Base-by-base conservation (phyloP, 2,113 vertebrate species). In the Alectura lathami region DNA sequence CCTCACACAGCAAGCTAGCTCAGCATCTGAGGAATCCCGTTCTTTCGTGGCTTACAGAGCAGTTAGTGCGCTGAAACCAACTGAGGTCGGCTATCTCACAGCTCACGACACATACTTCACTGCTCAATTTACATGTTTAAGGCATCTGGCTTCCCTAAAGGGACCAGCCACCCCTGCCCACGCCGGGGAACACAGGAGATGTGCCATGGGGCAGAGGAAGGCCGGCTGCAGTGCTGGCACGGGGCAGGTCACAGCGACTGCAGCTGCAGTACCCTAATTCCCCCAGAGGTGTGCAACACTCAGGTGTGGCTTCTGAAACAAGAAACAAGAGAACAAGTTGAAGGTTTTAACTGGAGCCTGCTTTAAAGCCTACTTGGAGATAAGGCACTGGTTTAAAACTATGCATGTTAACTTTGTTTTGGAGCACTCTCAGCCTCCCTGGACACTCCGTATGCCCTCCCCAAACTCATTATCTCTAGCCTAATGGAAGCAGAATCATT, bases 381-480 rank as follows among this genome's bases (percentile, higher is more conserved):
- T 11, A 80, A 70, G 36, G 67, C 12, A 13, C 14, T 12, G 5
- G 4, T 73, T 48, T 75, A 88, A 83, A 93, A 86, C 69, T 18
- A 34, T 0, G 0, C 16, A 8, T 0, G 0, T 36, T 63, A 62
- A 70, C 23, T 70, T 48, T 70, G 72, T 56, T 88, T 77, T 69
- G n/a, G 66, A 36, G 9, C 73, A 51, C 8, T 15, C 36, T 70
- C 24, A 34, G 23, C 34, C 11, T 51, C 17, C 78, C 79, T 32
- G 73, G 53, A 74, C 14, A 54, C 11, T 26, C 53, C 53, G 45
- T 13, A 56, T 9, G 5, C 12, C n/a, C 42, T 50, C 29, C 51
- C 70, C 24, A 26, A 62, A 27, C 13, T 73, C 9, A 34, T 20
- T 50, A 29, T 5, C 54, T 32, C 70, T 73, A 57, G 78, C 32